These are phyloP conservation scores for Ceratina japonica DNA, from an alignment of 1,140 invertebrate species.

Conservation along the genomic window DNA sequence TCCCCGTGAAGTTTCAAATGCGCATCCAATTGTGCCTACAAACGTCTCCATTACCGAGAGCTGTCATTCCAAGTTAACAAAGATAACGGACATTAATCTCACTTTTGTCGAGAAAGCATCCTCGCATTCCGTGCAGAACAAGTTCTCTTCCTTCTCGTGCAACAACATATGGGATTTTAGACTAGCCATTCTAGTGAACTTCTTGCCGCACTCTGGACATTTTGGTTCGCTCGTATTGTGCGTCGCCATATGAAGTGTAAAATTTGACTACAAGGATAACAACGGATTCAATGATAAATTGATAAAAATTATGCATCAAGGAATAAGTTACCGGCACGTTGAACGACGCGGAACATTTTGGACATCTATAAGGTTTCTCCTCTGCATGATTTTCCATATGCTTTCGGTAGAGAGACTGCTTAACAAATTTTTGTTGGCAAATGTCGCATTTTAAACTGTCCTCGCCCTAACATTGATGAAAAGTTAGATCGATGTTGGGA, in stretches of 20 bases:
- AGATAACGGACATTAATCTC: slow-evolving; percentile 41
- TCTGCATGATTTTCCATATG: slow-evolving; percentile 82
- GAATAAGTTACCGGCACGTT: slow-evolving; percentile 80
- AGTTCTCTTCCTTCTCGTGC: slow-evolving; percentile 85
- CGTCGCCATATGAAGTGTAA: slow-evolving; percentile 83
- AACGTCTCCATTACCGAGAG: neutral
- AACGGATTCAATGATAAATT: neutral
- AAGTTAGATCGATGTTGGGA: neutral
- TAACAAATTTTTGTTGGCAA: slow-evolving; percentile 81
- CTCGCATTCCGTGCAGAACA: slow-evolving; percentile 85
- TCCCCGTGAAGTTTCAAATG: slow-evolving; percentile 73
- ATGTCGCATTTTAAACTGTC: slow-evolving; percentile 80
- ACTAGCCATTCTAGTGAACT: slow-evolving; percentile 84
- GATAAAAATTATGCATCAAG: neutral
- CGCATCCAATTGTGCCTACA: slow-evolving; percentile 70
- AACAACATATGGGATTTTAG: slow-evolving; percentile 86
- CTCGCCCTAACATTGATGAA: slow-evolving; percentile 28
- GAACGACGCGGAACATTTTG: slow-evolving; percentile 82
- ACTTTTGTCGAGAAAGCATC: slow-evolving; percentile 85
- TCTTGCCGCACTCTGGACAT: slow-evolving; percentile 84
- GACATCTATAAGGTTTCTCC: slow-evolving; percentile 83
- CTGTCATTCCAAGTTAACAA: neutral
- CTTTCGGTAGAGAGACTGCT: slow-evolving; percentile 79
- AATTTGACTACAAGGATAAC: slow-evolving; percentile 76
- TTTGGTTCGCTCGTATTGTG: slow-evolving; percentile 80